Evolutionary conservation across 2,888 invertebrate species (phyloP), one percentile per base, ranked within the genome.

Genomic region (Caenorhabditis zanzibari): DNA sequence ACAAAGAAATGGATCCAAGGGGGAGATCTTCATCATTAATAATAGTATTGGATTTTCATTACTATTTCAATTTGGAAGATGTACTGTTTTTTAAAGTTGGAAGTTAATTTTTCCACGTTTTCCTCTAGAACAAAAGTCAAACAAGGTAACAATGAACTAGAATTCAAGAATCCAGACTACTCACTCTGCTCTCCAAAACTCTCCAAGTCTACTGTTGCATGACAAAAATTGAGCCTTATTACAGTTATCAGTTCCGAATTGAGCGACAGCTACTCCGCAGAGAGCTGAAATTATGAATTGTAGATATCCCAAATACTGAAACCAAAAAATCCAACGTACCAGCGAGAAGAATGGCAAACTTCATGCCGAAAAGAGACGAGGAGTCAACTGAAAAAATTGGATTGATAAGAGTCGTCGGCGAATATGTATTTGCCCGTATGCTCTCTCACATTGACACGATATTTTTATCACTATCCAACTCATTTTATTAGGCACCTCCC

Each of bases 151-250:
- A n/a, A n/a, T n/a, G n/a, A n/a, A n/a, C n/a, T n/a, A n/a, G n/a
- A n/a, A n/a, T n/a, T n/a, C n/a, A n/a, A n/a, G n/a, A n/a, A n/a
- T n/a, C n/a, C n/a, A n/a, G n/a, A n/a, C n/a, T n/a, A 26, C 82
- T 83, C 24, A 86, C 86, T 83, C 84, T 4, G 59, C 59, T 49
- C 77, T 84, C 86, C 86, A 86, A 69, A 79, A 86, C 10, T 56
- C 58, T 4, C 80, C 76, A 7, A 86, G 66, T 12, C n/a, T 16
- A 24, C 28, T 35, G 44, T 77, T 84, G 64, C 86, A 86, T 26
- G 75, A 63, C 9, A 19, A 9, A 54, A 86, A 84, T 19, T 69
- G 84, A 12, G 72, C 24, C 35, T 69, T 44, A 16, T 76, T 28
- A 64, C 86, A 86, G 47, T 76, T 74, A 66, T 86, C 86, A 9